phyloP scores from a whole-genome alignment of 2,888 invertebrate species.

The Drosophila rellima region DNA sequence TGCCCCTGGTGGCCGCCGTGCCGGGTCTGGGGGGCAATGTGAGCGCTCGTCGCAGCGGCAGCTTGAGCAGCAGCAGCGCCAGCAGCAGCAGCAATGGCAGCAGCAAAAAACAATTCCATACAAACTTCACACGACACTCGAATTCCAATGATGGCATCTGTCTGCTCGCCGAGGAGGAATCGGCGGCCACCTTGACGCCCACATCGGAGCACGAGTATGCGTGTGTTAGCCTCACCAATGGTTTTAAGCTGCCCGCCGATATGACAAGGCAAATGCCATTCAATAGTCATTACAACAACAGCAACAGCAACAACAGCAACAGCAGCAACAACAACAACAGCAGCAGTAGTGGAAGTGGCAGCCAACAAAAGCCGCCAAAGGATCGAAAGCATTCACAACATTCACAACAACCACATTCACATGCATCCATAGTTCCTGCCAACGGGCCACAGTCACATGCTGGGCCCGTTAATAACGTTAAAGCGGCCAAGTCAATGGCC shows the following conservation, averaged over 20 bases:
- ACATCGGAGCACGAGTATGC: slow-evolving; percentile 79
- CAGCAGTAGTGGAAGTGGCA: slow-evolving; percentile 7
- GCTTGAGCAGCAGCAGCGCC: slow-evolving; percentile 77
- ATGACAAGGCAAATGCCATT: slow-evolving; percentile 38
- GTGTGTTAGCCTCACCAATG: slow-evolving; percentile 73
- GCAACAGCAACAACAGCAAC: slow-evolving; percentile 39
- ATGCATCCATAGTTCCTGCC: slow-evolving; percentile 83
- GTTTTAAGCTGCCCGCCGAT: slow-evolving; percentile 70
- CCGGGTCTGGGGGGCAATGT: slow-evolving; percentile 57
- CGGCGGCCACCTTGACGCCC: slow-evolving; percentile 81
- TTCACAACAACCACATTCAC: slow-evolving; percentile 38
- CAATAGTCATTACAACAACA: slow-evolving; percentile 37
- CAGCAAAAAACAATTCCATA: slow-evolving; percentile 81
- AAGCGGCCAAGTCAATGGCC: slow-evolving; percentile 53
- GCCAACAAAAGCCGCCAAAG: slow-evolving; percentile 48
- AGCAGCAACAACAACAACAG: slow-evolving; percentile 29
- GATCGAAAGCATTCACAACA: slow-evolving; percentile 52
- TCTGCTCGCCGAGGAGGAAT: slow-evolving; percentile 82
- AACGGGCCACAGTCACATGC: slow-evolving; percentile 65
- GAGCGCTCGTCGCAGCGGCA: slow-evolving; percentile 74
- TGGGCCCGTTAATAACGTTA: slow-evolving; percentile 59
- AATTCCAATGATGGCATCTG: slow-evolving; percentile 83
- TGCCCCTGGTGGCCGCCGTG: slow-evolving; percentile 67
- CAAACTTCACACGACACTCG: slow-evolving; percentile 81
- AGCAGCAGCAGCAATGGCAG: slow-evolving; percentile 74